A percentile compares a stretch with the other conserved stretches of the same genome.
These are phyloP conservation scores for Hippocampus guttulatus DNA, from an alignment of 2,113 vertebrate genomes.

Conservation along the genomic window DNA sequence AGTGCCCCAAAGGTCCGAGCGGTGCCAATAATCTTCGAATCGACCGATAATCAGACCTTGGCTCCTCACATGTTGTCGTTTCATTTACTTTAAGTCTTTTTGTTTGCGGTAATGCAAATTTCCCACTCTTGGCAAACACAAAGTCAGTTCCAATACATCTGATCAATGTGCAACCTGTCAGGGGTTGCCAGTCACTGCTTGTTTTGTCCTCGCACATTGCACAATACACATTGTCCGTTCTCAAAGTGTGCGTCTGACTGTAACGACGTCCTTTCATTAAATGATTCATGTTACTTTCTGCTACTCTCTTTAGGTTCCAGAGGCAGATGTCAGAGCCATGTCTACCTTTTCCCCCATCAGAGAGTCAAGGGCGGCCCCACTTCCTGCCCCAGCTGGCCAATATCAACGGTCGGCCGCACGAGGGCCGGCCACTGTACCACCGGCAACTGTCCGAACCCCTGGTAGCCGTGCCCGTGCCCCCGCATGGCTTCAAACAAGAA, in stretches of 20 bases:
- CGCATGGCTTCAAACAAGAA: constrained; percentile 93
- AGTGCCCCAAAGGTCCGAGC: background rate
- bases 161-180: too few relatives aligned
- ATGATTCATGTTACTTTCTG: background rate
- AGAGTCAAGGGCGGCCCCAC: constrained; percentile 68
- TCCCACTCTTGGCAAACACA: too few relatives aligned
- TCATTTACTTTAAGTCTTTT: too few relatives aligned
- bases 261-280: background rate
- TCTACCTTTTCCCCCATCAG: constrained; percentile 67
- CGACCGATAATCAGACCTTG: background rate
- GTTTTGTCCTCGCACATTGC: background rate
- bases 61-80: background rate
- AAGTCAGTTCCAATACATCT: too few relatives aligned
- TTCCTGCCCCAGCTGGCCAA: constrained; percentile 75
- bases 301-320: constrained; percentile 78
- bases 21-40: background rate
- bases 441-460: constrained; percentile 92
- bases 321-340: constrained; percentile 92
- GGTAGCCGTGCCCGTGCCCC: constrained; percentile 75
- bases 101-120: too few relatives aligned
- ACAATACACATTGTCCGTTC: too few relatives aligned
- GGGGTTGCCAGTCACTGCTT: too few relatives aligned
- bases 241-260: too few relatives aligned
- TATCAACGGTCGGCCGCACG: constrained; percentile 64
- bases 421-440: constrained; percentile 83